These are phyloP conservation scores for Austrofundulus limnaeus DNA, from an alignment of 2,113 vertebrate species.

Conservation along the genomic window DNA sequence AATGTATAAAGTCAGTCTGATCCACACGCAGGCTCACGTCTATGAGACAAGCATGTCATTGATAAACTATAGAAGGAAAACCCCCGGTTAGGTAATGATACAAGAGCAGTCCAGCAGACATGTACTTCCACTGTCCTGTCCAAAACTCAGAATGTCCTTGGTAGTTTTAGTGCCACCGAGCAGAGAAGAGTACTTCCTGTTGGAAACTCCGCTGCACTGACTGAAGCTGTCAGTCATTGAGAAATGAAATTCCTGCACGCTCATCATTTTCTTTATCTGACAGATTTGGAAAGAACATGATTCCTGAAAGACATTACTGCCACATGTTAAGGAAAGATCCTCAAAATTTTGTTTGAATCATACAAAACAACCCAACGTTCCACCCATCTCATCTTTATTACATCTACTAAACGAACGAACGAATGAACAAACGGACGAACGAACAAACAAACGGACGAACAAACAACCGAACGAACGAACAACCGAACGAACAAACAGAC, in stretches of 20 bases:
- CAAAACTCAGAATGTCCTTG: slow-evolving; percentile 44
- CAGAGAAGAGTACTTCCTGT: slow-evolving; percentile 51
- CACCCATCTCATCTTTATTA: too few relatives aligned
- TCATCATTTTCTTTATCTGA: not conserved
- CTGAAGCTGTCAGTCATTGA: not conserved
- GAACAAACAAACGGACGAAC: too few relatives aligned
- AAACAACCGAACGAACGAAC: too few relatives aligned
- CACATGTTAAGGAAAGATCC: too few relatives aligned
- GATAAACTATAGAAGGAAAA: slow-evolving; percentile 18
- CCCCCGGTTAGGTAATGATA: slow-evolving; percentile 40
- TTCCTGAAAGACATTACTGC: not conserved
- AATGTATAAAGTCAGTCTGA: not conserved
- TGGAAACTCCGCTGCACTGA: slow-evolving; percentile 47
- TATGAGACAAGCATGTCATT: too few relatives aligned
- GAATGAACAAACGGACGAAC: too few relatives aligned
- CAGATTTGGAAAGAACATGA: not conserved
- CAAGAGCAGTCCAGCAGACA: not conserved
- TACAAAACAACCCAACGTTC: too few relatives aligned
- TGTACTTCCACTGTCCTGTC: slow-evolving; percentile 21
- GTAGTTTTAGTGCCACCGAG: slow-evolving; percentile 11
- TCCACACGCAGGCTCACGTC: not conserved
- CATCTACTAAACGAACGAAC: too few relatives aligned
- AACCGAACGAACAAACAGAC: too few relatives aligned
- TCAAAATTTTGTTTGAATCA: too few relatives aligned
- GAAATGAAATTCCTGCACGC: not conserved